Conservation (phyloP, 2,797 vertebrate species). For the Enteromius thamalakanensis region DNA sequence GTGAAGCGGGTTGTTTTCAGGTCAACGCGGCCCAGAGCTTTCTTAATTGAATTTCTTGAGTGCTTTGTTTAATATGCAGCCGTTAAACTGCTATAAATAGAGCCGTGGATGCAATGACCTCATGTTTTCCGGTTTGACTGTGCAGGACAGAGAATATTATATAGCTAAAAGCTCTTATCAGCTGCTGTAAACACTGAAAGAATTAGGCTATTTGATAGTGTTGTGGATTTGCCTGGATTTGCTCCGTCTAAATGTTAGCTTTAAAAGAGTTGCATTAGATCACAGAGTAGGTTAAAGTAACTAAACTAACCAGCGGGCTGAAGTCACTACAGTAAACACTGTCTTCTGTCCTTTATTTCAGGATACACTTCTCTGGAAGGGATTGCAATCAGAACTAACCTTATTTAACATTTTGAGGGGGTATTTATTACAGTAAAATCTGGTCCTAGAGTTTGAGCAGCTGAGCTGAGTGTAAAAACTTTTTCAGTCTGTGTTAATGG, state of each 20-base stretch:
- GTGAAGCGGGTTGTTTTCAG: slow-evolving; percentile 76
- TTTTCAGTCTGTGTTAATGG: background rate
- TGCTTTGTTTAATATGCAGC: slow-evolving; percentile 80
- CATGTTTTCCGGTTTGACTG: slow-evolving; percentile 73
- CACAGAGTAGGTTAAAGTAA: slow-evolving; percentile 46
- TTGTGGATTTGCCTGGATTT: slow-evolving; percentile 65
- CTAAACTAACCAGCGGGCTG: slow-evolving; percentile 49
- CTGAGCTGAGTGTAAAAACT: background rate
- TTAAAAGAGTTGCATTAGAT: slow-evolving; percentile 61
- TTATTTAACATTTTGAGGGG: background rate
- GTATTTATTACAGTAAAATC: background rate
- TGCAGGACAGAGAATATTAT: slow-evolving; percentile 63
- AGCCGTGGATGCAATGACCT: slow-evolving; percentile 73
- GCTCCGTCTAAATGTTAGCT: slow-evolving; percentile 67
- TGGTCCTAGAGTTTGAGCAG: background rate
- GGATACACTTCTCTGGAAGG: background rate
- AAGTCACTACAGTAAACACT: slow-evolving; percentile 29
- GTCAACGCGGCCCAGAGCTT: slow-evolving; percentile 76
- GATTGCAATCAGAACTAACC: background rate
- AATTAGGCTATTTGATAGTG: slow-evolving; percentile 60
- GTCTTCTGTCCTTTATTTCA: background rate
- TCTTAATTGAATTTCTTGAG: slow-evolving; percentile 80
- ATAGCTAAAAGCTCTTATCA: slow-evolving; percentile 68
- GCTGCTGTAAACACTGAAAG: slow-evolving; percentile 68
- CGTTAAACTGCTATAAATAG: slow-evolving; percentile 79